Evolutionary conservation across 1,140 invertebrate genomes (phyloP).

Genomic region (Aplysia californica): DNA sequence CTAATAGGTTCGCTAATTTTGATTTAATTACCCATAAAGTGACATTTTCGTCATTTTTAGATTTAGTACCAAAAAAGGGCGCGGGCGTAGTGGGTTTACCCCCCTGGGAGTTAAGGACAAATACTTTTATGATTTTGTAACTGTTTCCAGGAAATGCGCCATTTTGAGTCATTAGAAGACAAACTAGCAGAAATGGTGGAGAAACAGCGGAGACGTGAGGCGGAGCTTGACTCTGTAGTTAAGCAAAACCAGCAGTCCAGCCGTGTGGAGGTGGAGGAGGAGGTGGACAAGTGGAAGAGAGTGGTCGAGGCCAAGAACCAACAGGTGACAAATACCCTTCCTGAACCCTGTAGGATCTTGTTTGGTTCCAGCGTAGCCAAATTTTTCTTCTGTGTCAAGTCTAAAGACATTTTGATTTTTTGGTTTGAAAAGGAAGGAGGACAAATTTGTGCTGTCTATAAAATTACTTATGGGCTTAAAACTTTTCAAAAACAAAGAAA

Average conservation of each 20-base stretch:
- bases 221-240: conserved; percentile 59
- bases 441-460: too few relatives aligned
- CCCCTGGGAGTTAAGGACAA: too few relatives aligned
- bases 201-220: conserved; percentile 55
- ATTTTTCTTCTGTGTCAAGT: not conserved
- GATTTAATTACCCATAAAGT: too few relatives aligned
- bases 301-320: conserved; percentile 63
- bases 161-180: conserved; percentile 61
- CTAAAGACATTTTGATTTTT: too few relatives aligned
- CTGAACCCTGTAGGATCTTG: not conserved
- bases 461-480: too few relatives aligned
- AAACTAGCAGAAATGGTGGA: conserved; percentile 61
- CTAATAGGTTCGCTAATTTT: too few relatives aligned
- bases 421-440: too few relatives aligned
- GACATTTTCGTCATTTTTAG: too few relatives aligned
- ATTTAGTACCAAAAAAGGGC: too few relatives aligned
- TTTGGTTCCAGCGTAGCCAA: not conserved
- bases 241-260: conserved; percentile 47
- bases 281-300: conserved; percentile 59
- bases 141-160: conserved; percentile 67
- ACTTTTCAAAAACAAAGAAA: too few relatives aligned
- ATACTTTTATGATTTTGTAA: too few relatives aligned
- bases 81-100: too few relatives aligned
- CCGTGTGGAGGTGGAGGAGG: conserved; percentile 47
- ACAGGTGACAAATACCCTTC: conserved; percentile 51